Conservation (phyloP, 1,140 invertebrate species). For the Heliconius congener region DNA sequence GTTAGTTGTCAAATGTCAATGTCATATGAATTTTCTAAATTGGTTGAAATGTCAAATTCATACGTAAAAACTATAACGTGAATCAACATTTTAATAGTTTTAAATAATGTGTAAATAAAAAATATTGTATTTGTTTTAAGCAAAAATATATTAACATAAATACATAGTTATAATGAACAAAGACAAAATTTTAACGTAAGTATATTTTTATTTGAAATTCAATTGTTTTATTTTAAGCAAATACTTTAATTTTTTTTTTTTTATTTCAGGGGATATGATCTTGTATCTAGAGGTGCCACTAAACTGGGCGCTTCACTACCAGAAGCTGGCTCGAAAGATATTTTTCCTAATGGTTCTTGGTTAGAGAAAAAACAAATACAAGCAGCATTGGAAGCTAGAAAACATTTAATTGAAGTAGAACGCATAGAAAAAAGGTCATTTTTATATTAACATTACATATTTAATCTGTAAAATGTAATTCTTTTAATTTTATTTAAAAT, state of each 20-base stretch:
- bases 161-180: constrained; percentile 3
- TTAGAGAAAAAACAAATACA: constrained; percentile 83
- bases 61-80: neutral
- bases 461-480: neutral
- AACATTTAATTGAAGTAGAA: constrained; percentile 81
- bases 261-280: constrained; percentile 77
- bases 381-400: constrained; percentile 80
- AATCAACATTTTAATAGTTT: neutral
- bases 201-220: neutral
- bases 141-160: neutral
- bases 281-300: constrained; percentile 79
- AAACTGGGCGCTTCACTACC: constrained; percentile 77
- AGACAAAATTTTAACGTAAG: constrained; percentile 5
- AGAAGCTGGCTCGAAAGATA: constrained; percentile 81
- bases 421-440: constrained; percentile 82
- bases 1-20: neutral
- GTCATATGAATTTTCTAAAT: neutral
- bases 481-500: neutral
- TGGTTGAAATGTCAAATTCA: neutral
- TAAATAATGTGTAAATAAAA: neutral
- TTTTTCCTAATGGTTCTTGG: constrained; percentile 82
- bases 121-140: neutral
- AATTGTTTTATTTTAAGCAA: neutral
- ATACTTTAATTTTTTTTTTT: constrained; percentile 12
- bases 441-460: neutral